Conservation (phyloP, 2,888 invertebrate species). For the Melinaea menophilus region DNA sequence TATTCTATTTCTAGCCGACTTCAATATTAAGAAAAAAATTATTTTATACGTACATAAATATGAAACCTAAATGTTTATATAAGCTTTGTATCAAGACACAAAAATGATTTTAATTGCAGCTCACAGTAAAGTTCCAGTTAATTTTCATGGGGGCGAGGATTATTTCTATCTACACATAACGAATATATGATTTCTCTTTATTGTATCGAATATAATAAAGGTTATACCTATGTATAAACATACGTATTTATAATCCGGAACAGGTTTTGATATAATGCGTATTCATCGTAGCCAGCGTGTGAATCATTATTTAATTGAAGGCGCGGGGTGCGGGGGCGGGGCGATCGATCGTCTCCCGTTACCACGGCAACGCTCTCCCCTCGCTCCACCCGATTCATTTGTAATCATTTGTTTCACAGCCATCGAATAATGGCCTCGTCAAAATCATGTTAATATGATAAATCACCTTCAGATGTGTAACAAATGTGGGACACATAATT, state of each 20-base stretch:
- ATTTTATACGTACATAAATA: too few species aligned
- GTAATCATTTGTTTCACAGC: slow-evolving; percentile 76
- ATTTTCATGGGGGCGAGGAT: not conserved
- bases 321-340: slow-evolving; percentile 45
- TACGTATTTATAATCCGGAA: slow-evolving; percentile 34
- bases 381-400: slow-evolving; percentile 65
- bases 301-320: slow-evolving; percentile 75
- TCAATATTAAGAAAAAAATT: too few species aligned
- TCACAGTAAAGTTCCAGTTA: not conserved
- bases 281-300: slow-evolving; percentile 62
- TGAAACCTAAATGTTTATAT: too few species aligned
- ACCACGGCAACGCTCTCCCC: slow-evolving; percentile 58
- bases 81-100: too few species aligned
- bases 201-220: not conserved
- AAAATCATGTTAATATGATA: slow-evolving; percentile 67
- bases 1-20: too few species aligned
- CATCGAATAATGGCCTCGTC: slow-evolving; percentile 69
- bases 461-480: slow-evolving; percentile 44
- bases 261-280: slow-evolving; percentile 44
- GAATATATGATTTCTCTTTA: not conserved
- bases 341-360: slow-evolving; percentile 73
- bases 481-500: slow-evolving; percentile 7
- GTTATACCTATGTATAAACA: slow-evolving; percentile 14
- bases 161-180: not conserved
- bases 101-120: not conserved